These are phyloP conservation scores for Promerops cafer DNA, from an alignment of 2,113 vertebrate species.

Conservation along the genomic window DNA sequence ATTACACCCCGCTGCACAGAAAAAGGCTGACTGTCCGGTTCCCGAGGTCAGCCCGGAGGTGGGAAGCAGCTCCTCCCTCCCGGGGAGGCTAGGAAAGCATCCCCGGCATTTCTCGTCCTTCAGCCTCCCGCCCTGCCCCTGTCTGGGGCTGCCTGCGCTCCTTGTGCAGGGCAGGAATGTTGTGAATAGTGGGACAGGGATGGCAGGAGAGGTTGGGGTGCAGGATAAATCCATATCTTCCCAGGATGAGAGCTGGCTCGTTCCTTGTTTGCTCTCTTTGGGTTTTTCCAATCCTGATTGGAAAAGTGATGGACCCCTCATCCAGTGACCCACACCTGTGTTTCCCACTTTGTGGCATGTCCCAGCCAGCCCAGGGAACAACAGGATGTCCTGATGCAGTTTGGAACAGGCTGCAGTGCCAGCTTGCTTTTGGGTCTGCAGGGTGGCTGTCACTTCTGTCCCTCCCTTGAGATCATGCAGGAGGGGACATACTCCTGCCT, in stretches of 20 bases:
- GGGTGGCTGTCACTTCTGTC: neutral
- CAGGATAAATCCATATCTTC: neutral
- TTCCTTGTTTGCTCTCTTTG: neutral
- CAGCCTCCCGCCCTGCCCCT: neutral
- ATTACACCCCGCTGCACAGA: neutral
- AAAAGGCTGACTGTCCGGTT: slow-evolving; percentile 59
- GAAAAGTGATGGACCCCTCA: neutral
- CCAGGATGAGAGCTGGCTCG: neutral
- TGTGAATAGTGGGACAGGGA: neutral
- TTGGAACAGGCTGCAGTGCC: neutral
- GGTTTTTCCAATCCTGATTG: neutral
- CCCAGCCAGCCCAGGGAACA: neutral
- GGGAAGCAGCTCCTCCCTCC: slow-evolving; percentile 28
- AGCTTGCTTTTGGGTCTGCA: neutral
- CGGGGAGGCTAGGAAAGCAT: neutral
- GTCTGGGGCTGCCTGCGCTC: fast-evolving
- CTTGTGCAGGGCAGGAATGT: neutral
- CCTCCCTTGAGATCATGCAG: neutral
- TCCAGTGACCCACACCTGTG: fast-evolving
- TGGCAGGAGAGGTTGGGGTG: neutral
- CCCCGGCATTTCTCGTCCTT: slow-evolving; percentile 9
- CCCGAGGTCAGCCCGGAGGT: slow-evolving; percentile 1
- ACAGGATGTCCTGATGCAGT: neutral
- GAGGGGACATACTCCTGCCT: neutral
- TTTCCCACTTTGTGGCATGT: neutral